Percentiles rank a stretch among this genome's conserved stretches.
Conservation (phyloP, 2,888 invertebrate genomes). For the Drosophila pegasa region DNA sequence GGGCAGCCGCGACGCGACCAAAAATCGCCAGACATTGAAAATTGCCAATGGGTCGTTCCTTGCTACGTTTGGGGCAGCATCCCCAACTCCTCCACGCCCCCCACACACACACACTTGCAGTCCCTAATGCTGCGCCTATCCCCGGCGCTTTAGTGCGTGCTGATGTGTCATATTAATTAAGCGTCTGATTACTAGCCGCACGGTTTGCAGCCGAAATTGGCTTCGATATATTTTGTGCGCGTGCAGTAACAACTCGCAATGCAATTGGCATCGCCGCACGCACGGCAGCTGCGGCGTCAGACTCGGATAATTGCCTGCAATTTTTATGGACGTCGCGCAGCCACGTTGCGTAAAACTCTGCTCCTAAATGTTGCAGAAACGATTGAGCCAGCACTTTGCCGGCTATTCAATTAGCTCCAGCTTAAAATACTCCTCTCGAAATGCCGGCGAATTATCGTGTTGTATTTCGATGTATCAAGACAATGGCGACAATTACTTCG, state of each 20-base stretch:
- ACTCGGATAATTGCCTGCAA: slow-evolving; percentile 64
- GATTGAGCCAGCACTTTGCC: slow-evolving; percentile 20
- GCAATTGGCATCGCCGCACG: background rate
- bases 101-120: background rate
- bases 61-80: background rate
- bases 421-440: background rate
- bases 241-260: slow-evolving; percentile 11
- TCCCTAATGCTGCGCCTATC: slow-evolving; percentile 5
- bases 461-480: background rate
- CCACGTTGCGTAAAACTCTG: slow-evolving; percentile 20
- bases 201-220: slow-evolving; percentile 24
- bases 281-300: slow-evolving; percentile 12
- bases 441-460: background rate
- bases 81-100: background rate
- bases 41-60: slow-evolving; percentile 40
- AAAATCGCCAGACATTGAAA: slow-evolving; percentile 62
- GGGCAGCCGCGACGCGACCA: slow-evolving; percentile 54
- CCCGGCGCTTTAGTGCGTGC: slow-evolving; percentile 35
- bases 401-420: slow-evolving; percentile 30
- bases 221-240: slow-evolving; percentile 41
- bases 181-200: slow-evolving; percentile 70
- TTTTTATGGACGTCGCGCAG: slow-evolving; percentile 54
- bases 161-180: slow-evolving; percentile 74
- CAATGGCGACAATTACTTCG: background rate
- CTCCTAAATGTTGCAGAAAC: slow-evolving; percentile 19